Evolutionary conservation across 2,113 vertebrate species (phyloP), one percentile per base, ranked within the genome.

Genomic region (Dipodomys stephensi): DNA sequence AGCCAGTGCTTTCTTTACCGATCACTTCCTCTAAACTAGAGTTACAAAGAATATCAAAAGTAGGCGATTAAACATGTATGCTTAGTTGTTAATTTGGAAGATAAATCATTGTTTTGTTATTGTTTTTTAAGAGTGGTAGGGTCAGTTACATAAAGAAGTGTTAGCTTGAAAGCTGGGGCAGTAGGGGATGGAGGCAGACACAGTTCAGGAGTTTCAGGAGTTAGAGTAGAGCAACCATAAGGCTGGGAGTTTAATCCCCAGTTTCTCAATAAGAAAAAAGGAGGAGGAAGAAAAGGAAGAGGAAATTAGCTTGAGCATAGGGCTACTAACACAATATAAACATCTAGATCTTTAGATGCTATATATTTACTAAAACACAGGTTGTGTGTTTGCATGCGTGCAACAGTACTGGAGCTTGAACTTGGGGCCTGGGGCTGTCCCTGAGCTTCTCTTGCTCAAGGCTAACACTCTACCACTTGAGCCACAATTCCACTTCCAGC

Each of bases 51-150:
- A 83, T 10, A 93, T 72, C 19, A 93, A 83, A 87, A 90, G 74
- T 71, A 25, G 12, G 53, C 76, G 44, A 72, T 88, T 83, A 39
- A 39, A 76, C 65, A 62, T 67, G 95, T 81, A 67, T 64, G 69
- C 79, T 94, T 92, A 90, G 57, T 68, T 96, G 94, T 96, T 89
- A 74, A 80, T 94, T 93, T 83, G n/a, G 67, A 87, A 95, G 46
- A 28, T 90, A 94, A 94, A 92, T 88, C n/a, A 16, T 91, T 83
- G 72, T 96, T 81, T 93, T 95, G 81, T 83, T 86, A 60, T 67
- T 89, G 57, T 94, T 76, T 96, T 78, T 85, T 85, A 82, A 73
- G 30, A 77, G 30, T 20, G 32, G 60, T 77, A 76, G 89, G n/a
- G 49, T 72, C 80, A 28, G 25, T 79, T 93, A 72, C 80, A 67